Evolutionary conservation across 2,888 invertebrate genomes (phyloP).

Genomic region (Caenorhabditis doughertyi): DNA sequence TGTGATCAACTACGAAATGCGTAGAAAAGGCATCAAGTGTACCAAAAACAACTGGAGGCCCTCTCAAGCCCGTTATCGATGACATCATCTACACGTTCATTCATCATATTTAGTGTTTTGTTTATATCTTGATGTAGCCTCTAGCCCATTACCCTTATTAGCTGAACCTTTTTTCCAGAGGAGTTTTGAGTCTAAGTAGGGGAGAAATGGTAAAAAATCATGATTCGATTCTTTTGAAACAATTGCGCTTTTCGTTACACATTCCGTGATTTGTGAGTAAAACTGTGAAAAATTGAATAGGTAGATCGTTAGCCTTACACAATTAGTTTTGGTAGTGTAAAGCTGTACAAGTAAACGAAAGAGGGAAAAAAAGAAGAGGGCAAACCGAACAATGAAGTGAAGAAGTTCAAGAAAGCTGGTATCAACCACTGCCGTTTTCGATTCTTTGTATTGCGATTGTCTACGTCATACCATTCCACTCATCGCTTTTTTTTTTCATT

Average conservation of each 20-base stretch:
- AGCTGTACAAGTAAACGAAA: slow-evolving; percentile 42
- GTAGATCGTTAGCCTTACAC: slow-evolving; percentile 44
- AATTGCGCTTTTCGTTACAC: neutral
- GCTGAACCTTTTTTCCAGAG: slow-evolving; percentile 1
- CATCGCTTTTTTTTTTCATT: slow-evolving; percentile 19
- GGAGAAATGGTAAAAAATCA: too few relatives aligned
- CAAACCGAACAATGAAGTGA: slow-evolving; percentile 46
- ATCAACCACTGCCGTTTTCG: slow-evolving; percentile 39
- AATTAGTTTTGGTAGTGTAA: slow-evolving; percentile 10
- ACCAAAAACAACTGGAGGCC: slow-evolving; percentile 27
- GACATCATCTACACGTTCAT: slow-evolving; percentile 48
- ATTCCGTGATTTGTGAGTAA: slow-evolving; percentile 34
- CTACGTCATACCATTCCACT: slow-evolving; percentile 47
- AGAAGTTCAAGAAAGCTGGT: slow-evolving; percentile 57
- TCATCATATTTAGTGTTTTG: slow-evolving; percentile 27
- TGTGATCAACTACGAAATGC: slow-evolving; percentile 30
- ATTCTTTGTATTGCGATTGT: slow-evolving; percentile 50
- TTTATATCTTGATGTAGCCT: slow-evolving; percentile 51
- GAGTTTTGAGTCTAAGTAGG: too few relatives aligned
- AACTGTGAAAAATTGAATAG: slow-evolving; percentile 11
- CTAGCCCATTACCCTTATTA: neutral
- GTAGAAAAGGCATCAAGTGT: slow-evolving; percentile 18
- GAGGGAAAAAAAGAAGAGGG: slow-evolving; percentile 19
- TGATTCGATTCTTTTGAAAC: too few relatives aligned
- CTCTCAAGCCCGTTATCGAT: slow-evolving; percentile 33